Conservation (phyloP, 1,140 invertebrate genomes). For the Schlechtendalia chinensis region DNA sequence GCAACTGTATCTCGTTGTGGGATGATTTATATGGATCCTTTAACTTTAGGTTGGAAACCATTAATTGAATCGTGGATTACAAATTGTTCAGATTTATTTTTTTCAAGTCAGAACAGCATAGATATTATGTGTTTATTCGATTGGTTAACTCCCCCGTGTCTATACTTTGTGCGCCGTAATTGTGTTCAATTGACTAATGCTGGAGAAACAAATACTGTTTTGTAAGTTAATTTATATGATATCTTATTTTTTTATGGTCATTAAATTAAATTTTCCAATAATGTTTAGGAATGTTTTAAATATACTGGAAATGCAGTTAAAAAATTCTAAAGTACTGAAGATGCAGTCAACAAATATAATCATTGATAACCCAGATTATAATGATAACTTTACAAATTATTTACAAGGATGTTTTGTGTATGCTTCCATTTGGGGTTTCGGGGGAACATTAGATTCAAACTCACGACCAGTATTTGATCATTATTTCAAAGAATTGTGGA, state of each 20-base stretch:
- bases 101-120: slow-evolving; percentile 58
- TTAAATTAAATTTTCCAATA: not conserved
- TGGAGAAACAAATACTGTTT: slow-evolving; percentile 70
- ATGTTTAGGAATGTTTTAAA: slow-evolving; percentile 64
- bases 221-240: slow-evolving; percentile 38
- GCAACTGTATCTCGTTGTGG: slow-evolving; percentile 90
- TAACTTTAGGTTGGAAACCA: slow-evolving; percentile 74
- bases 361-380: slow-evolving; percentile 64
- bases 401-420: slow-evolving; percentile 76
- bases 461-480: slow-evolving; percentile 75
- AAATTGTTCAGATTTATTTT: slow-evolving; percentile 64
- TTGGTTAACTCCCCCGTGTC: slow-evolving; percentile 71
- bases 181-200: slow-evolving; percentile 69
- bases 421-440: slow-evolving; percentile 78
- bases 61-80: slow-evolving; percentile 74
- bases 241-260: no score
- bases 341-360: slow-evolving; percentile 65
- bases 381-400: slow-evolving; percentile 62
- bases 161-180: slow-evolving; percentile 68
- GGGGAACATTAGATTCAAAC: slow-evolving; percentile 69
- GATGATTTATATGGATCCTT: slow-evolving; percentile 73
- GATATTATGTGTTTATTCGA: slow-evolving; percentile 63
- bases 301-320: slow-evolving; percentile 62
- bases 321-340: slow-evolving; percentile 15
- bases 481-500: slow-evolving; percentile 60